phyloP scores from a whole-genome alignment of 2,888 invertebrate species.

The Timema cristinae region DNA sequence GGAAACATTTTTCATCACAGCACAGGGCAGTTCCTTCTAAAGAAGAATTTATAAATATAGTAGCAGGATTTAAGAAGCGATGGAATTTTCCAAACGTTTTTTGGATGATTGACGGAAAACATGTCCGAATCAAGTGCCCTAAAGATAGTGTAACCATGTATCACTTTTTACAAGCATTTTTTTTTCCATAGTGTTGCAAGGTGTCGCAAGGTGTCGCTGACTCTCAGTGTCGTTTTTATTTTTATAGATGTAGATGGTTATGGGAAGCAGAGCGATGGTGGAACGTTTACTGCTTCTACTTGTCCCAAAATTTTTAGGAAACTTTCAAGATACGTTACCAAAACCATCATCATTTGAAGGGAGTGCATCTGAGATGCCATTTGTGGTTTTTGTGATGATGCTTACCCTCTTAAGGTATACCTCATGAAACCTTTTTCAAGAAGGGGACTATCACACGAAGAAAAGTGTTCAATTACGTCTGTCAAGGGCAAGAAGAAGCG shows the following conservation, averaged over 20 bases:
- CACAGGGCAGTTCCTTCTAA: no score
- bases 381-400: background rate
- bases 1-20: no score
- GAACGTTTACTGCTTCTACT: no score
- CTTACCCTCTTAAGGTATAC: background rate
- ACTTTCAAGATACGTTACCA: no score
- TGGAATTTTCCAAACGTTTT: background rate
- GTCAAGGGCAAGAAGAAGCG: no score
- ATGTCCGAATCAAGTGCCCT: background rate
- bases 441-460: background rate
- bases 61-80: no score
- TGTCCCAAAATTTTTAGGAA: no score
- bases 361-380: background rate
- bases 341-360: no score
- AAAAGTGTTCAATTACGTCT: background rate
- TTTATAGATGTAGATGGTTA: background rate
- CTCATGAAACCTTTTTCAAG: background rate
- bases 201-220: background rate
- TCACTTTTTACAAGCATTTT: background rate
- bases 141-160: background rate
- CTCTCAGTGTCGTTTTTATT: background rate
- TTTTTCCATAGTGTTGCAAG: slow-evolving; percentile 5
- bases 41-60: no score
- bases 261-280: no score
- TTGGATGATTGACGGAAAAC: slow-evolving; percentile 10